A percentile compares a stretch with the other conserved stretches of the same genome.
phyloP scores from a whole-genome alignment of 35 echinoderm and acorn worm genomes.

The Antedon bifida region DNA sequence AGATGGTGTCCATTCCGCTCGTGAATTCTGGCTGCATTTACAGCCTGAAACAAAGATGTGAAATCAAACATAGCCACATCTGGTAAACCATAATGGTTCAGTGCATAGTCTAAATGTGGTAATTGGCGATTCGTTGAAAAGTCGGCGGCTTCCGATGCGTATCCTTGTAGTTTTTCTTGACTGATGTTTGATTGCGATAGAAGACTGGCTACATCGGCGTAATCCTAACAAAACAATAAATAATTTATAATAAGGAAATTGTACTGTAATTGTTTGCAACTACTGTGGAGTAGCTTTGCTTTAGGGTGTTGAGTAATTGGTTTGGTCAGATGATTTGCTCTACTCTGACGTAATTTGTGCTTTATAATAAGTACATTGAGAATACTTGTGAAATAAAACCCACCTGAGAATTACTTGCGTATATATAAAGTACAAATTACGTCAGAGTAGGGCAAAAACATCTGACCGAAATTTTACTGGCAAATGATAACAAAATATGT shows the following conservation, averaged over 20 bases:
- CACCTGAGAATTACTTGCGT: no score
- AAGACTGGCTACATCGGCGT: conserved; percentile 44
- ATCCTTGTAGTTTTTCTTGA: conserved; percentile 60
- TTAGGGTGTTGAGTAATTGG: no score
- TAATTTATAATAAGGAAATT: background rate
- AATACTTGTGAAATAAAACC: no score
- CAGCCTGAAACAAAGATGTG: conserved; percentile 72
- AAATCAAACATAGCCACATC: conserved; percentile 99
- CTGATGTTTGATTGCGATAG: conserved; percentile 53
- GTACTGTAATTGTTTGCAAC: no score
- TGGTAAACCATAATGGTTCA: conserved; percentile 86
- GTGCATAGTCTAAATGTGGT: conserved; percentile 72
- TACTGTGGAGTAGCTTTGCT: no score
- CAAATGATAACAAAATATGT: no score
- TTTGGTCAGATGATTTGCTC: no score
- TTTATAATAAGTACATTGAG: no score
- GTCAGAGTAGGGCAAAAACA: no score
- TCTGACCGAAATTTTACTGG: no score
- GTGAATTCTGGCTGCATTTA: conserved; percentile 53
- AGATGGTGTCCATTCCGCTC: conserved; percentile 69
- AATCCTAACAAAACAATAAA: conserved; percentile 31
- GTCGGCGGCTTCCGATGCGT: conserved; percentile 79
- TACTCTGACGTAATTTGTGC: no score
- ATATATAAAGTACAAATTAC: no score
- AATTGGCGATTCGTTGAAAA: conserved; percentile 85